Evolutionary conservation across 2,888 invertebrate genomes (phyloP).

Genomic region (Lasius fuliginosus): DNA sequence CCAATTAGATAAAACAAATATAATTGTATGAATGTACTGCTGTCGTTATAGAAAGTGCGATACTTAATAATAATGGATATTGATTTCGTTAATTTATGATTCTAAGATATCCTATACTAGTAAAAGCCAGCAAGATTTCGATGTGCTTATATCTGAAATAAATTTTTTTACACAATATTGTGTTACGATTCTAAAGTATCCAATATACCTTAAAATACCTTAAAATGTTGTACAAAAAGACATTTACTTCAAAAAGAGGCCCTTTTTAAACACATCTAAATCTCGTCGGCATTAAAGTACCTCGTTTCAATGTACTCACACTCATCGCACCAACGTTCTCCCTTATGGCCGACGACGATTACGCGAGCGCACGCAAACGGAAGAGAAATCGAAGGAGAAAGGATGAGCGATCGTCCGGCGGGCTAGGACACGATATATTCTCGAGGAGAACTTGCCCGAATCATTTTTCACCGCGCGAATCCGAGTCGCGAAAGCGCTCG

Average conservation of each 20-base stretch:
- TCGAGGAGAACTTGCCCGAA: constrained; percentile 60
- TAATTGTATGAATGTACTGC: neutral
- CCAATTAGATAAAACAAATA: constrained; percentile 34
- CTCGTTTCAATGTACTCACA: neutral
- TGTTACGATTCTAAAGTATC: neutral
- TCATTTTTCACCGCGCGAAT: constrained; percentile 70
- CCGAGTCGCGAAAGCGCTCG: constrained; percentile 38
- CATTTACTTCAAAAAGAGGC: neutral
- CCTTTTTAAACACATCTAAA: neutral
- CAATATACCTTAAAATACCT: neutral
- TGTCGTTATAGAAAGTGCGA: neutral
- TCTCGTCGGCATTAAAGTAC: neutral
- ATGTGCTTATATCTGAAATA: neutral
- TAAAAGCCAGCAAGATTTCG: neutral
- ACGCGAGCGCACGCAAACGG: constrained; percentile 63
- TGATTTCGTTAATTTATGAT: neutral
- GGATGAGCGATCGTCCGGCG: constrained; percentile 69
- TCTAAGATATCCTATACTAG: neutral
- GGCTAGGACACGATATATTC: constrained; percentile 51
- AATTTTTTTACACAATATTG: neutral
- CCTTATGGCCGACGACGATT: constrained; percentile 56
- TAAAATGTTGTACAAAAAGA: neutral
- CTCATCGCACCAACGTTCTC: constrained; percentile 7
- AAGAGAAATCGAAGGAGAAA: constrained; percentile 66
- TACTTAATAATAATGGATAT: constrained; percentile 17